Evolutionary conservation across 2,113 vertebrate genomes (phyloP), one percentile per base, ranked within the genome.

Genomic region (Ondatra zibethicus): DNA sequence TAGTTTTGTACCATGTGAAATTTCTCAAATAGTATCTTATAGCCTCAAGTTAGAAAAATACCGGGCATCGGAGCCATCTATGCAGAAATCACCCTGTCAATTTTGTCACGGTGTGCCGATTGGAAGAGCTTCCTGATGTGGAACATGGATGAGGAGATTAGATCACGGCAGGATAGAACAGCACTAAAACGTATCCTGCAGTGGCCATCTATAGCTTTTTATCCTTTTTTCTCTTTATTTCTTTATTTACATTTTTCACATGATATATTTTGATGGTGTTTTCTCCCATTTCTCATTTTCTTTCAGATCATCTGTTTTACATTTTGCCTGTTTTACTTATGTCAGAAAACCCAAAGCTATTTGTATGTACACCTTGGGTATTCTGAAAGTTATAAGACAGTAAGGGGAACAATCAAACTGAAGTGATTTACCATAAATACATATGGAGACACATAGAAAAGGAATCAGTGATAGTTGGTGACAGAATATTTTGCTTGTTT

Each of bases 61-160:
- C 6, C 8, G 3, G 9, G 27, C 39, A 47, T 19, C 25, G 23
- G 7, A 25, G 3, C 4, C 10, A 8, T 47, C 17, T 25, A 3
- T 65, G 4, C 47, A 12, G 0, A 36, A 63, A 21, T 47, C 39
- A 77, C 2, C 36, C 58, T n/a, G 45, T 50, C 14, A 73, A 9
- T 8, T 63, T 47, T 45, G 52, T 19, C 10, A 50, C 13, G n/a
- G 14, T 8, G 19, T 16, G 2, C 10, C 66, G 42, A 47, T 66
- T n/a, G 65, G 31, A 66, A 66, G 13, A 16, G 45, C 8, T 76
- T n/a, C 45, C 52, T 36, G 19, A 31, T 63, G 7, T 29, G 47
- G 55, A 10, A 42, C 58, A 14, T 63, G 8, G 7, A 27, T 8
- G 12, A 77, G 29, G 11, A 52, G 52, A 45, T 23, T 19, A 25